Evolutionary conservation across 2,888 invertebrate species (phyloP).

Genomic region (Cephus sareptanus): DNA sequence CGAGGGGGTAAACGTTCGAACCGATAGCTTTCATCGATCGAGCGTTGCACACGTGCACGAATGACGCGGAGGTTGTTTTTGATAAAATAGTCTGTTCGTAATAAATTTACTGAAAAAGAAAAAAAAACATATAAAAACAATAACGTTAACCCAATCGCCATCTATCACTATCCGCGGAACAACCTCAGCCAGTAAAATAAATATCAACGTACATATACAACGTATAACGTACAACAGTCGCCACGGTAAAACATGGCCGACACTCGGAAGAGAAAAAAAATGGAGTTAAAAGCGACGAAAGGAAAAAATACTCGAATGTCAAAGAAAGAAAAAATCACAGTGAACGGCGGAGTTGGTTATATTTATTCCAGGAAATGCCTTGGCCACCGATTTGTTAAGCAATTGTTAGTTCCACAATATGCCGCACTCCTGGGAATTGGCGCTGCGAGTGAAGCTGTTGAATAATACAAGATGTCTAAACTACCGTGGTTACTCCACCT

Average conservation of each 20-base stretch:
- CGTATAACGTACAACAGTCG: background rate
- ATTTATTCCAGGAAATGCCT: conserved; percentile 40
- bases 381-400: conserved; percentile 39
- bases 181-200: background rate
- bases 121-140: background rate
- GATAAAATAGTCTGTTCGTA: background rate
- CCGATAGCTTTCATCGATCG: background rate
- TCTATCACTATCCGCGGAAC: background rate
- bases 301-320: conserved; percentile 10
- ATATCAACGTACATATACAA: background rate
- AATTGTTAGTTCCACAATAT: conserved; percentile 30
- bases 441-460: conserved; percentile 33
- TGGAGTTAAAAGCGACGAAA: conserved; percentile 2
- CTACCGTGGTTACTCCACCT: conserved; percentile 29
- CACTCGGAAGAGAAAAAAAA: conserved; percentile 11
- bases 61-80: background rate
- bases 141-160: background rate
- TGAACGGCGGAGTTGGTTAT: conserved; percentile 31
- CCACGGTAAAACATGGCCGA: background rate
- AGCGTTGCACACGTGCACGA: background rate
- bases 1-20: background rate
- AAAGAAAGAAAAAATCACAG: conserved; percentile 30
- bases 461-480: conserved; percentile 42
- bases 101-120: background rate
- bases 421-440: conserved; percentile 26